Evolutionary conservation across 2,888 invertebrate species (phyloP), one percentile per base, ranked within the genome.

Genomic region (Parnassius mnemosyne): DNA sequence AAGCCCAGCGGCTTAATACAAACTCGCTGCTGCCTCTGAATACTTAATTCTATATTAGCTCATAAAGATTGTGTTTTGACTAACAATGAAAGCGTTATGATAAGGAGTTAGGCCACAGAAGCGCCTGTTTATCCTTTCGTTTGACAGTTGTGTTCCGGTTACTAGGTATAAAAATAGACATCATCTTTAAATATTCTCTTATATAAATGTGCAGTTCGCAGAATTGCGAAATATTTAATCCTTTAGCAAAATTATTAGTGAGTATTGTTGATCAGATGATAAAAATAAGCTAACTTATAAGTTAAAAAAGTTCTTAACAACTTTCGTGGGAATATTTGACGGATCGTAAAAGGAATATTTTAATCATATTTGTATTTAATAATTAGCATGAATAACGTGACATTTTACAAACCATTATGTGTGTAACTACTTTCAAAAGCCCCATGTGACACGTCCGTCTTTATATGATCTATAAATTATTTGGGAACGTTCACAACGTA

Each of bases 1-100:
- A 62, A 65, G 66, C 65, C 65, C 62, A 73, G 69, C 73, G 80
- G 81, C 81, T 80, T 73, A 78, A 69, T 70, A 77, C 77, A 77
- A 75, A 76, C 75, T 68, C 66, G 68, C 71, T 69, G 72, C 66
- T 71, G 73, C 74, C 70, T 75, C 67, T 81, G 88, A 85, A 88
- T 88, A 79, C 83, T 81, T 86, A 84, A 87, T 85, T 77, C 75
- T 69, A 71, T 83, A 83, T 84, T 82, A 83, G 78, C 78, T 80
- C 77, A 79, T 77, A 74, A 69, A 68, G 68, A 70, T 69, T 76
- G 71, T 68, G 71, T 65, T 58, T 65, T 9, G 74, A 74, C 70
- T 77, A 60, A 70, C 75, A 77, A 76, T 74, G 66, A 68, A 9
- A 43, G 53, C 34, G 43, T 25, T 16, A 42, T 55, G 51, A 52